Conservation (phyloP, 2,113 vertebrate species). For the Lipotes vexillifer region DNA sequence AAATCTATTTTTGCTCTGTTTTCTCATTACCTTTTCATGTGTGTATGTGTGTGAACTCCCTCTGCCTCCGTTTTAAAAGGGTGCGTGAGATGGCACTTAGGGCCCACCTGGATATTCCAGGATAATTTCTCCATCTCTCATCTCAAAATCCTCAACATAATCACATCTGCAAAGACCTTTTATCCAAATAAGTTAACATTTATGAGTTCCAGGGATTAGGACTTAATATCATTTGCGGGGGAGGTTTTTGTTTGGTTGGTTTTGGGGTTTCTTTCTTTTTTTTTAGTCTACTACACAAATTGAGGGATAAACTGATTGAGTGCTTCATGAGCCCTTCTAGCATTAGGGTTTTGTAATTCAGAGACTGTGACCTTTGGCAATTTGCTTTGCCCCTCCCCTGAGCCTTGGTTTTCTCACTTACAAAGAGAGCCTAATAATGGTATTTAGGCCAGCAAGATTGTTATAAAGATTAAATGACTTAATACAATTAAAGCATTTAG, state of each 20-base stretch:
- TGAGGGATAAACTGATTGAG: neutral
- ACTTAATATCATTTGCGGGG: neutral
- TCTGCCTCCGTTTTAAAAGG: neutral
- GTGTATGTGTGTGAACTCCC: neutral
- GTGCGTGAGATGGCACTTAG: neutral
- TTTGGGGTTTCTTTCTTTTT: neutral
- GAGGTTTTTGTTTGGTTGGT: neutral
- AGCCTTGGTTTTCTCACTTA: conserved; percentile 33
- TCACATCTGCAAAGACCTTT: neutral
- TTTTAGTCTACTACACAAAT: neutral
- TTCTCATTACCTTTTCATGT: neutral
- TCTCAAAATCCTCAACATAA: neutral
- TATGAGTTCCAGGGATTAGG: neutral
- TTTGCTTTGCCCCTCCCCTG: neutral
- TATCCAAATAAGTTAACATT: neutral
- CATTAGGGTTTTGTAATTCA: neutral
- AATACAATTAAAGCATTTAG: neutral
- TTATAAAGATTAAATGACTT: conserved; percentile 3
- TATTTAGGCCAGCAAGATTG: neutral
- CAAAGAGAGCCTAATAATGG: neutral
- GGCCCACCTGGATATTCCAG: neutral
- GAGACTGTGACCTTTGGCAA: neutral
- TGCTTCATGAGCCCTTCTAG: neutral
- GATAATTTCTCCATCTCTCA: neutral
- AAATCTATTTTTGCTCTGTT: neutral